phyloP scores from a whole-genome alignment of 2,888 invertebrate species.

The Nomada hirtipes region DNA sequence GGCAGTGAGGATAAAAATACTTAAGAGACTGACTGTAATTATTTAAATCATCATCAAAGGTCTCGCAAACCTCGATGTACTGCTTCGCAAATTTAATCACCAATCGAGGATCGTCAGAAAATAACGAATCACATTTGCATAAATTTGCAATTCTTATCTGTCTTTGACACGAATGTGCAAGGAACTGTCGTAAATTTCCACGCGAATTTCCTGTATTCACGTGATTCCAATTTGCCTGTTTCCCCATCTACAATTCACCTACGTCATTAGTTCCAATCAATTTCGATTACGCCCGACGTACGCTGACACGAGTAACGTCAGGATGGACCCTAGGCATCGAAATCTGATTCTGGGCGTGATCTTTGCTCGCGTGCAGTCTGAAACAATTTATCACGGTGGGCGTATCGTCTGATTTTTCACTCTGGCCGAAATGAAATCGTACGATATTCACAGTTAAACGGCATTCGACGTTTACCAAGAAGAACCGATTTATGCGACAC shows the following conservation, averaged over 20 bases:
- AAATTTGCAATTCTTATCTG: neutral
- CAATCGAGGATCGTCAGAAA: no score
- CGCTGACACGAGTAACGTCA: slow-evolving; percentile 40
- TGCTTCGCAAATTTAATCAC: no score
- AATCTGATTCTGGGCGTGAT: slow-evolving; percentile 51
- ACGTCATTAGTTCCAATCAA: slow-evolving; percentile 33
- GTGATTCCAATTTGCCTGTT: neutral
- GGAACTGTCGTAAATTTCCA: neutral
- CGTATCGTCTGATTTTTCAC: slow-evolving; percentile 51
- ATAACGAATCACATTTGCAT: no score
- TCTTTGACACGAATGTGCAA: neutral
- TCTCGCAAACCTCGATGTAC: no score
- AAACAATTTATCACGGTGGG: slow-evolving; percentile 65
- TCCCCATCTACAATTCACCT: neutral
- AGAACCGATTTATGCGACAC: neutral
- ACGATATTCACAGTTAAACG: slow-evolving; percentile 6
- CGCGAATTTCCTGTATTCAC: no score
- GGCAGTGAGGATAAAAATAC: no score
- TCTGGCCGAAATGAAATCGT: slow-evolving; percentile 38
- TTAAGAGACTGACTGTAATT: no score
- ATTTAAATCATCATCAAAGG: no score
- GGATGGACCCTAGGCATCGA: slow-evolving; percentile 16
- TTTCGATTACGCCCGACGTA: slow-evolving; percentile 27
- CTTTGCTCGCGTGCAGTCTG: slow-evolving; percentile 37
- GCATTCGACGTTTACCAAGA: neutral